phyloP scores from a whole-genome alignment of 2,113 vertebrate species.

The Capreolus pygargus region DNA sequence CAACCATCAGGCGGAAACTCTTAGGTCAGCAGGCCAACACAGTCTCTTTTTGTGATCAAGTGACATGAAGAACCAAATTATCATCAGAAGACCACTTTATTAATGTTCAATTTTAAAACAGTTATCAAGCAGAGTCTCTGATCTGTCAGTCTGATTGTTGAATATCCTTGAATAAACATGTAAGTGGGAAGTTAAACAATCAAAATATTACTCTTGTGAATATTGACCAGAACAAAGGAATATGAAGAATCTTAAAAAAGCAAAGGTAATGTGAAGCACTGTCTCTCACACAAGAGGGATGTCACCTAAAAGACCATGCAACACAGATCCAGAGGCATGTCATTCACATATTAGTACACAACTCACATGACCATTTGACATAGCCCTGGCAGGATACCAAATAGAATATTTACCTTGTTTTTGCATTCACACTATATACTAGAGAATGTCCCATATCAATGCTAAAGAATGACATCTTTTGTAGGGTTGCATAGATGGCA shows the following conservation, averaged over 20 bases:
- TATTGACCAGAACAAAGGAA: background rate
- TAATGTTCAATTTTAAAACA: constrained; percentile 47
- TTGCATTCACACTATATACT: background rate
- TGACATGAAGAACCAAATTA: constrained; percentile 32
- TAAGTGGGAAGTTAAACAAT: background rate
- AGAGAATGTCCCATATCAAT: background rate
- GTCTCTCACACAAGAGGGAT: background rate
- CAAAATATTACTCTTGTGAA: background rate
- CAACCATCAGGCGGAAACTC: background rate
- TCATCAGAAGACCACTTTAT: constrained; percentile 33
- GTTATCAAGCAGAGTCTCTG: constrained; percentile 28
- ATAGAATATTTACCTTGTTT: background rate
- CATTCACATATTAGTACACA: background rate
- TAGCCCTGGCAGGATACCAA: background rate
- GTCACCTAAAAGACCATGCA: background rate
- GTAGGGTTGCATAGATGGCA: background rate
- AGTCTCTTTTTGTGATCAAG: constrained; percentile 22
- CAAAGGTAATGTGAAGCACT: background rate
- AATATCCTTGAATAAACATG: constrained; percentile 23
- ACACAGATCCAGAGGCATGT: background rate
- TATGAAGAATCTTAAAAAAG: background rate
- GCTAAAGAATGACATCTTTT: background rate
- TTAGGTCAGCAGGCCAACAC: background rate
- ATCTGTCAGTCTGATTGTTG: background rate
- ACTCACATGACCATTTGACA: background rate